These are phyloP conservation scores for Xenus cinereus DNA, from an alignment of 2,113 vertebrate species.

Conservation along the genomic window DNA sequence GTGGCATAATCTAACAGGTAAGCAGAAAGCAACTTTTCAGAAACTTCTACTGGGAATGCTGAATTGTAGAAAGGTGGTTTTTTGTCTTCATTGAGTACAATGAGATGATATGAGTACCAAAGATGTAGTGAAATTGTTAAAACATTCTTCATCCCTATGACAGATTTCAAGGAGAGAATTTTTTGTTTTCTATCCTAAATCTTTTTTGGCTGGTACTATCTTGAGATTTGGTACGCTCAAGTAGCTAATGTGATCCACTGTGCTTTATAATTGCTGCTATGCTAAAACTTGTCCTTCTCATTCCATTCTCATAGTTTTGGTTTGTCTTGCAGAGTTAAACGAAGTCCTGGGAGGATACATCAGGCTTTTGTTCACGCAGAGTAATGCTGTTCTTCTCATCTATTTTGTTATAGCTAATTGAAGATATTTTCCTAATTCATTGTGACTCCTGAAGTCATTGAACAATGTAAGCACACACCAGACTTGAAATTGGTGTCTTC, in stretches of 20 bases:
- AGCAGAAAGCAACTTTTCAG: neutral
- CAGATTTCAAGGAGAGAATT: neutral
- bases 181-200: neutral
- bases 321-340: neutral
- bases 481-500: neutral
- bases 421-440: neutral
- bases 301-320: neutral
- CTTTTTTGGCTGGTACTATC: neutral
- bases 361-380: neutral
- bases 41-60: neutral
- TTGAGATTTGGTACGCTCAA: neutral
- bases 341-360: neutral
- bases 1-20: neutral
- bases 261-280: neutral
- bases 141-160: neutral
- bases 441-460: neutral
- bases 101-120: neutral
- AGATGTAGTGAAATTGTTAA: neutral
- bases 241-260: neutral
- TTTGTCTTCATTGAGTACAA: neutral
- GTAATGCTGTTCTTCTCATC: neutral
- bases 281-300: neutral
- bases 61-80: neutral
- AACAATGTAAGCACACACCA: neutral
- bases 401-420: neutral